Evolutionary conservation across 2,113 vertebrate species (phyloP), one percentile per base, ranked within the genome.

Genomic region (Mobula hypostoma): DNA sequence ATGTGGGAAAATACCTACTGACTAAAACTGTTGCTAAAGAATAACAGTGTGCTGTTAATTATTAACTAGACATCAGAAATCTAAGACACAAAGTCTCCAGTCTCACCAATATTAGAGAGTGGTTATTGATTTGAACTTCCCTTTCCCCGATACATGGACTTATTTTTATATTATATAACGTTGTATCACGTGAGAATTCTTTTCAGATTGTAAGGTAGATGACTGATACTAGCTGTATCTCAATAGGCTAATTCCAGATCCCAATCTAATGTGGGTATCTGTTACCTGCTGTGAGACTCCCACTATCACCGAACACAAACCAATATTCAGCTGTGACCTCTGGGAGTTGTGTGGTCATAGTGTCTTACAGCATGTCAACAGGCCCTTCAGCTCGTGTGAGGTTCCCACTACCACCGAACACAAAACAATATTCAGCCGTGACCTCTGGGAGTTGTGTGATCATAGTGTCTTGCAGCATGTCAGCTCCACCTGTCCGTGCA

Each of bases 1-100:
- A 93, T 76, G 36, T 74, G 40, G 91, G 21, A 56, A 93, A 72
- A 72, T 29, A 93, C 70, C 91, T 76, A 36, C 19, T 4, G 21
- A 40, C 68, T 21, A 93, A 74, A 29, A 93, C 2, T 24, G 7
- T 56, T 93, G 48, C 68, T 56, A 93, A 93, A 93, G 91, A 72
- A 92, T 66, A 92, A 76, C 91, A 74, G 91, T 93, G 70, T 93
- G 91, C 56, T 93, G 32, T 76, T 93, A 93, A 93, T 93, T 48
- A 92, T 92, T 48, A 93, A 70, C 70, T 56, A 14, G 68, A 74
- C 48, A 93, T 74, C 48, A 32, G 91, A 93, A 74, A 56, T 93
- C 91, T 56, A 48, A 93, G 68, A 74, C 68, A 93, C 36, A 14
- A 74, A 93, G 91, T 32, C 91, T 76, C 21, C 91, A 93, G 21